Evolutionary conservation across 1,140 invertebrate genomes (phyloP).

Genomic region (Onthophagus taurus): DNA sequence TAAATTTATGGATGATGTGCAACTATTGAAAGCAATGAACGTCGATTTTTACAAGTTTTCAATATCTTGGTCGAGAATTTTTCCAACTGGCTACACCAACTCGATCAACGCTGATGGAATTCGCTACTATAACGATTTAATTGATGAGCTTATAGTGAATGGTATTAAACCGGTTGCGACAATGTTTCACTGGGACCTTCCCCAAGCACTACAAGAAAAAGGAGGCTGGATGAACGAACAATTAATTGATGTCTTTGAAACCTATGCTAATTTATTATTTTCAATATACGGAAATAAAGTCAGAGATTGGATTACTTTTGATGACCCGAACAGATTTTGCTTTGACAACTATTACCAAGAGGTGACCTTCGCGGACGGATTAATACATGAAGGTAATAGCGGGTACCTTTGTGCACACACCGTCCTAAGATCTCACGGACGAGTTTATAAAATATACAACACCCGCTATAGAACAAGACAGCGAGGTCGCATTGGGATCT

Average conservation of each 20-base stretch:
- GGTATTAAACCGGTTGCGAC: slow-evolving; percentile 45
- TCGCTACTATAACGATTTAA: slow-evolving; percentile 47
- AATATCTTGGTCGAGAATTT: slow-evolving; percentile 49
- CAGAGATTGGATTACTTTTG: slow-evolving; percentile 58
- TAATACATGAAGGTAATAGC: slow-evolving; percentile 24
- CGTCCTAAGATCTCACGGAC: slow-evolving; percentile 25
- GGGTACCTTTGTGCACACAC: slow-evolving; percentile 26
- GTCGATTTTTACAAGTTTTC: slow-evolving; percentile 51
- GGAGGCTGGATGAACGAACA: slow-evolving; percentile 44
- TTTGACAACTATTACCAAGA: slow-evolving; percentile 19
- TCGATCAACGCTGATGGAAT: slow-evolving; percentile 41
- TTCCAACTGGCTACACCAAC: slow-evolving; percentile 43
- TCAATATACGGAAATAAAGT: slow-evolving; percentile 50
- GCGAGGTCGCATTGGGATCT: too few species aligned
- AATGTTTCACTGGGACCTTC: slow-evolving; percentile 38
- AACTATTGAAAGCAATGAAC: slow-evolving; percentile 38
- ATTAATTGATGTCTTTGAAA: slow-evolving; percentile 15
- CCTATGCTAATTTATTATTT: slow-evolving; percentile 33
- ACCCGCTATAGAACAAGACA: slow-evolving; percentile 20
- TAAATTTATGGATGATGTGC: slow-evolving; percentile 41
- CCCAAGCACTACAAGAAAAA: slow-evolving; percentile 35
- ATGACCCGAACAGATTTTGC: slow-evolving; percentile 41
- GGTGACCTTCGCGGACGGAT: slow-evolving; percentile 22
- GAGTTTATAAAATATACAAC: slow-evolving; percentile 26
- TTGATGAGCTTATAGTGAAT: slow-evolving; percentile 38